A percentile compares a stretch with the other conserved stretches of the same genome.
These are phyloP conservation scores for Pachyramphus minor DNA, from an alignment of 2,113 vertebrate genomes.

Conservation along the genomic window DNA sequence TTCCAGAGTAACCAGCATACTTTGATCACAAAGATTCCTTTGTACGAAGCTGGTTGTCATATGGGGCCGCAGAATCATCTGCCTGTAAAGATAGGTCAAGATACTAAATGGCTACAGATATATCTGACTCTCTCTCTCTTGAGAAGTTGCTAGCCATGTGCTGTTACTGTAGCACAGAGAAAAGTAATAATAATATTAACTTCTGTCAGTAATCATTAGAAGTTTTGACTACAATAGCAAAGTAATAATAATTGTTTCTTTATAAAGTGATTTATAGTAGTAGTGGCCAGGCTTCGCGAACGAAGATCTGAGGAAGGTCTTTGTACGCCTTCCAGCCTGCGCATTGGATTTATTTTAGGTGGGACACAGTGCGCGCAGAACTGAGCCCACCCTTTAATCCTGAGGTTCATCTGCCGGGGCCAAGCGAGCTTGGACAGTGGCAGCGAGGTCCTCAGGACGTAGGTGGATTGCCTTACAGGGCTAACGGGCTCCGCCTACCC, in stretches of 20 bases:
- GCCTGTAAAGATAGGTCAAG: not conserved
- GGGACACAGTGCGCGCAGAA: too few relatives aligned
- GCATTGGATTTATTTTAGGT: too few relatives aligned
- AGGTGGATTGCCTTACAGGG: too few relatives aligned
- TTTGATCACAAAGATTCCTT: not conserved
- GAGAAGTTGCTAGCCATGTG: not conserved
- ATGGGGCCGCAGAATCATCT: not conserved
- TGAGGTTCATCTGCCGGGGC: too few relatives aligned
- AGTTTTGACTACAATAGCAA: not conserved
- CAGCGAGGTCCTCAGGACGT: too few relatives aligned
- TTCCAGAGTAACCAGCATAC: not conserved
- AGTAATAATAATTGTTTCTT: not conserved
- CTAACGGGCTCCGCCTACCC: too few relatives aligned
- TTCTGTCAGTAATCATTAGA: not conserved
- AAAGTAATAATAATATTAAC: not conserved
- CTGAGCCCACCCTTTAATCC: too few relatives aligned
- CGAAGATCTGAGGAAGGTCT: too few relatives aligned
- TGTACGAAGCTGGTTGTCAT: not conserved
- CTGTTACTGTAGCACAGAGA: not conserved
- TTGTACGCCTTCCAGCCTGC: too few relatives aligned
- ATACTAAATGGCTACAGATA: not conserved
- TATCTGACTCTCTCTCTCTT: not conserved
- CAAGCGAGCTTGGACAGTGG: too few relatives aligned
- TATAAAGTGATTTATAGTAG: not conserved
- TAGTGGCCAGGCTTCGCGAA: too few relatives aligned